Percentiles rank a stretch among this genome's conserved stretches.
Evolutionary conservation across 2,888 invertebrate species (phyloP).

Genomic region (Biston betularia): DNA sequence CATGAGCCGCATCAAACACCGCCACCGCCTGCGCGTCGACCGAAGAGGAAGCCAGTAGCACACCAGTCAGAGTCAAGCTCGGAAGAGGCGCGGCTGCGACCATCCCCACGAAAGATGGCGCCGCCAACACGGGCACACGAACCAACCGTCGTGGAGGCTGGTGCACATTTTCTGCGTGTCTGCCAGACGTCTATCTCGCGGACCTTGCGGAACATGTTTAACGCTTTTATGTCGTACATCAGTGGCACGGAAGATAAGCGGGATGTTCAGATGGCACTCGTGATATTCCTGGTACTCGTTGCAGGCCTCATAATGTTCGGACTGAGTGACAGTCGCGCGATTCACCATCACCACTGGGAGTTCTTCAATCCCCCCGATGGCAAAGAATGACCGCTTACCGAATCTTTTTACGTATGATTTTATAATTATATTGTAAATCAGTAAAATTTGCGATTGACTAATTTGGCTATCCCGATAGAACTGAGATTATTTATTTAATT

Average conservation of each 20-base stretch:
- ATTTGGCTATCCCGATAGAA: neutral
- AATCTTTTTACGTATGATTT: constrained; percentile 36
- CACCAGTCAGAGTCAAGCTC: constrained; percentile 80
- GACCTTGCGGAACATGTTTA: constrained; percentile 89
- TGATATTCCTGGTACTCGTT: constrained; percentile 92
- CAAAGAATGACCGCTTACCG: constrained; percentile 63
- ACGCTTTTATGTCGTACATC: constrained; percentile 87
- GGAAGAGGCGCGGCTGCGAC: constrained; percentile 79
- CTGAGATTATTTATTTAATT: neutral
- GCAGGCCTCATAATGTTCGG: constrained; percentile 92
- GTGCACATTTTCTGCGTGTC: constrained; percentile 89
- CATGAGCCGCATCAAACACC: constrained; percentile 72
- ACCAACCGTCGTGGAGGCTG: constrained; percentile 89
- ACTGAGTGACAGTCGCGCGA: constrained; percentile 89
- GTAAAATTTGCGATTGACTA: neutral
- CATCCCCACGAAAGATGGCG: constrained; percentile 71
- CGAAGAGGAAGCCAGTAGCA: constrained; percentile 74
- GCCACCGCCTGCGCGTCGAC: constrained; percentile 78
- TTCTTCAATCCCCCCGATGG: constrained; percentile 93
- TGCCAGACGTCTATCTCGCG: constrained; percentile 88
- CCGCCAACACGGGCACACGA: constrained; percentile 82
- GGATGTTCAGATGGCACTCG: constrained; percentile 91
- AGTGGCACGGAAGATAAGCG: constrained; percentile 89
- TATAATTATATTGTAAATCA: neutral
- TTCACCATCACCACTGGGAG: constrained; percentile 95